Evolutionary conservation across 2,113 vertebrate genomes (phyloP).

Genomic region (Emydocephalus ijimae): DNA sequence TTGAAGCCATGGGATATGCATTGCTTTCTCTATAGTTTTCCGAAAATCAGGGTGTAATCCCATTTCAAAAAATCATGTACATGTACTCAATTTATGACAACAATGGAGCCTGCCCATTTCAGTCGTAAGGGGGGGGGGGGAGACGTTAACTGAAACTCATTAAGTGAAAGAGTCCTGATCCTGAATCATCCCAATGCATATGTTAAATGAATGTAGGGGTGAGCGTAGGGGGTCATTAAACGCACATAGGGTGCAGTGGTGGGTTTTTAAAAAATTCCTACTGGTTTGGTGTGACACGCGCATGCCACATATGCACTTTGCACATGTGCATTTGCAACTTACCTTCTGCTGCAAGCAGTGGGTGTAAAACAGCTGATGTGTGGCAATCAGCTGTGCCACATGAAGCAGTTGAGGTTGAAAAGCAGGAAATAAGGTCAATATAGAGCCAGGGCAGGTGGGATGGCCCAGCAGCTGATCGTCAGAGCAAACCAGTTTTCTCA

Average conservation of each 20-base stretch:
- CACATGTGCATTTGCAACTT: no score
- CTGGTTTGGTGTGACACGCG: no score
- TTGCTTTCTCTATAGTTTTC: neutral
- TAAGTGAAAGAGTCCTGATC: neutral
- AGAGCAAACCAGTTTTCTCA: no score
- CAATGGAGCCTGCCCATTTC: neutral
- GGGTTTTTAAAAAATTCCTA: no score
- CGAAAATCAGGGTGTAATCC: neutral
- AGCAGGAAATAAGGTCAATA: no score
- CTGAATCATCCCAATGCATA: neutral
- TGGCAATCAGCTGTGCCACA: no score
- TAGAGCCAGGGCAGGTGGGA: no score
- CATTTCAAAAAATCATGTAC: neutral
- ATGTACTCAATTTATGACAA: neutral
- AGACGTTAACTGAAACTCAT: neutral
- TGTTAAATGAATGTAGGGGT: neutral
- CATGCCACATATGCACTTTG: no score
- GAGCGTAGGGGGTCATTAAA: neutral
- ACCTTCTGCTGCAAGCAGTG: no score
- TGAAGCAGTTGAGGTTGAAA: no score
- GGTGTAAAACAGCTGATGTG: no score
- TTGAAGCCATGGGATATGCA: neutral
- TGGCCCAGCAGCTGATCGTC: no score
- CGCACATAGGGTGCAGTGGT: neutral
- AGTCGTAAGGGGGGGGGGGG: neutral